Evolutionary conservation across 2,888 invertebrate species (phyloP), one percentile per base, ranked within the genome.

Genomic region (Caenorhabditis sp.): DNA sequence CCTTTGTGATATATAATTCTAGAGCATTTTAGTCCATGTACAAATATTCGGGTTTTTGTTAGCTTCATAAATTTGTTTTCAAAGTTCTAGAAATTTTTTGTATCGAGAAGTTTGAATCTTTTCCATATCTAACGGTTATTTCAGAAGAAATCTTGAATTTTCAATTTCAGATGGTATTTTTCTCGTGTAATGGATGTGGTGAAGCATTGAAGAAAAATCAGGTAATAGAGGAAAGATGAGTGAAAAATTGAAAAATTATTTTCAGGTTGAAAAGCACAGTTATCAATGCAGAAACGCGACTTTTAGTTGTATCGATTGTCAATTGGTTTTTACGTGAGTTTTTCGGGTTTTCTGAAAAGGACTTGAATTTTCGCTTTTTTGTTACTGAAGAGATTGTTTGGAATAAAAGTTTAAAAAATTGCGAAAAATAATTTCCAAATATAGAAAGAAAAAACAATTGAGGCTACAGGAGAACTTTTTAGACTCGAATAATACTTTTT

Each of bases 241-340:
- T n/a, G n/a, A n/a, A n/a, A n/a, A n/a, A n/a, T n/a, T n/a, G n/a
- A 58, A 63, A 43, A 38, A 62, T 4, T 26, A 59, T 57, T 74
- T 70, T 59, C 49, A 79, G 76, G 53, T 86, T 23, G 82, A 80
- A 66, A 80, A 80, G 10, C 86, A 86, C 65, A 52, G 61, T 49
- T 79, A 64, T 61, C 70, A 95, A 87, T 91, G 93, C 63, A 90
- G 90, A 17, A 90, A 90, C 59, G 91, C 92, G 77, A 92, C 92
- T 82, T 89, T 95, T 56, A 93, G 95, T 0, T 97, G 97, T 89
- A 93, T 96, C 88, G 97, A 97, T 88, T 97, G 96, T 88, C 92
- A 93, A 61, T 94, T 94, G 89, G 95, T 95, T 89, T 96, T 94
- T 89, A 77, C 76, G 82, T 82, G 26, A 63, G 36, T 36, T 58